Conservation (phyloP, 1,140 invertebrate species). For the Manduca sexta region DNA sequence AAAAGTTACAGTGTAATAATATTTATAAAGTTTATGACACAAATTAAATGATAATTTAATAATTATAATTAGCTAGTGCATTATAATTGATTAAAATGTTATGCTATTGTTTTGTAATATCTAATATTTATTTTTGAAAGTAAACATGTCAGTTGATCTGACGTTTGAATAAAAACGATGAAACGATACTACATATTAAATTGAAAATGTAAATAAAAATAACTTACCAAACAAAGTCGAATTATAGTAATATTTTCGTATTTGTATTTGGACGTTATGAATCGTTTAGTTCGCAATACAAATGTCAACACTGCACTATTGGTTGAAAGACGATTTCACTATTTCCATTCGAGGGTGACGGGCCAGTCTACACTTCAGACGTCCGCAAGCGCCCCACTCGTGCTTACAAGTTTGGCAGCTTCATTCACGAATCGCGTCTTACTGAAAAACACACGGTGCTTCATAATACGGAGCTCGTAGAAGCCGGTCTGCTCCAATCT, state of each 20-base stretch:
- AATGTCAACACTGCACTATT: conserved; percentile 25
- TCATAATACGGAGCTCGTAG: conserved; percentile 37
- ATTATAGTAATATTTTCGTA: background rate
- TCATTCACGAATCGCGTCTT: conserved; percentile 46
- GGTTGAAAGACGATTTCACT: conserved; percentile 10
- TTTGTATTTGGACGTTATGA: background rate
- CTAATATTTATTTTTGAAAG: too few relatives aligned
- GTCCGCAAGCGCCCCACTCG: background rate
- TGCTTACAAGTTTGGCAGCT: conserved; percentile 9
- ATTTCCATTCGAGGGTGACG: background rate
- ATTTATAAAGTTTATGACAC: too few relatives aligned
- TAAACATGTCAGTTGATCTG: too few relatives aligned
- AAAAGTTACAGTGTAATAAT: too few relatives aligned
- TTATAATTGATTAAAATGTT: too few relatives aligned
- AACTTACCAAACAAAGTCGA: background rate
- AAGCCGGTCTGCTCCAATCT: conserved; percentile 60
- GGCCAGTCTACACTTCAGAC: conserved; percentile 4
- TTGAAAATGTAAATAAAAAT: too few relatives aligned
- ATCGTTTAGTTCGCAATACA: conserved; percentile 2
- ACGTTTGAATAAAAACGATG: too few relatives aligned
- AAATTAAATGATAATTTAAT: too few relatives aligned
- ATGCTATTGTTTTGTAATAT: too few relatives aligned
- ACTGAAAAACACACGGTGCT: conserved; percentile 37
- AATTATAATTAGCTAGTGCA: too few relatives aligned
- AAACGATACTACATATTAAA: too few relatives aligned